phyloP scores from a whole-genome alignment of 2,888 invertebrate genomes.

The Eristalinus aeneus region DNA sequence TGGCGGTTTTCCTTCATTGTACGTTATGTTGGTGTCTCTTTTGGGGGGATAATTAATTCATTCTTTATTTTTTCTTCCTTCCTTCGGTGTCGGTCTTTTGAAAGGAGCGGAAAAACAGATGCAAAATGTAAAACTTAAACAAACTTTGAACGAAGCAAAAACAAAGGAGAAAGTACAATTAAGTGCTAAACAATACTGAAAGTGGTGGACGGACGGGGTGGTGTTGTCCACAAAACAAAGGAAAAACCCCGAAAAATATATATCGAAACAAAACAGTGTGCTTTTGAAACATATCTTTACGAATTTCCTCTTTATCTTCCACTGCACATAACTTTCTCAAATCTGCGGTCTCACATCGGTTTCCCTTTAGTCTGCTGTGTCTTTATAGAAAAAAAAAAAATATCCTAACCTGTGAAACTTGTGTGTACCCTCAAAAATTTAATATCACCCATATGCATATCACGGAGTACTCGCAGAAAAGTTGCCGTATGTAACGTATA shows the following conservation, averaged over 20 bases:
- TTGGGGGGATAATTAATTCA: neutral
- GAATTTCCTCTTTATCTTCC: neutral
- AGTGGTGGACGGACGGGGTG: neutral
- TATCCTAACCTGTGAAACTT: conserved; percentile 5
- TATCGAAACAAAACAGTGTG: neutral
- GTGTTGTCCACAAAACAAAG: neutral
- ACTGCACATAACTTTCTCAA: neutral
- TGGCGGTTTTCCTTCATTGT: neutral
- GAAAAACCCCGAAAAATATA: no score
- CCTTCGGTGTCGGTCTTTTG: neutral
- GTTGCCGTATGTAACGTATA: conserved; percentile 45
- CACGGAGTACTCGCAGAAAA: conserved; percentile 44
- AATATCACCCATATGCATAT: conserved; percentile 63
- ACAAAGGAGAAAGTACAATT: neutral
- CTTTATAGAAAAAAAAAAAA: neutral
- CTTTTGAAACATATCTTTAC: neutral
- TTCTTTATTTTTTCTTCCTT: neutral
- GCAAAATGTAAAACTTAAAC: neutral
- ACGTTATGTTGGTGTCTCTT: neutral
- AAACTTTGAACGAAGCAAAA: neutral
- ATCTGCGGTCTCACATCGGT: conserved; percentile 6
- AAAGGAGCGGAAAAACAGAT: neutral
- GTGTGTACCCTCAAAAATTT: conserved; percentile 28
- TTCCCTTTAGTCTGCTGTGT: neutral
- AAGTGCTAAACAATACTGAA: neutral